Conservation (phyloP, 2,113 vertebrate genomes). For the Rhinoderma darwinii region DNA sequence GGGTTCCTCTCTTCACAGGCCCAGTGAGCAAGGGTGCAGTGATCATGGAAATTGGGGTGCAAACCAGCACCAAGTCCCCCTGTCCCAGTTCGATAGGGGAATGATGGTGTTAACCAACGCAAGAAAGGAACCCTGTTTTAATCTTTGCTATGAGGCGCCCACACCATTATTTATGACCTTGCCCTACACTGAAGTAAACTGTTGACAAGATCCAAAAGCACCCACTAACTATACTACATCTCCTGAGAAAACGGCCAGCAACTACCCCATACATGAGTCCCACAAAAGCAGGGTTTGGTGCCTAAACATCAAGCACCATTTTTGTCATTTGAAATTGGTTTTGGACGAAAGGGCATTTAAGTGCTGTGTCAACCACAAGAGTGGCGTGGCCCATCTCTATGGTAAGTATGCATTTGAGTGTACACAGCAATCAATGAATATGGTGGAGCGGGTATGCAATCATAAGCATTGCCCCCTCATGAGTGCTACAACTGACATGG, state of each 20-base stretch:
- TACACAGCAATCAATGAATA: not conserved
- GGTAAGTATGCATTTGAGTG: not conserved
- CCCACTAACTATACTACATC: not conserved
- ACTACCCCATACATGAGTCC: not conserved
- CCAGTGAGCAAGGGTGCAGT: too few relatives aligned
- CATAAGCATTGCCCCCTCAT: not conserved
- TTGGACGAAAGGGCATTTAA: too few relatives aligned
- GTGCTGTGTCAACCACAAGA: too few relatives aligned
- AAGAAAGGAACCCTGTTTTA: not conserved
- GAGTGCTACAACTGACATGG: too few relatives aligned
- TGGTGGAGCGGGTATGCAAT: not conserved
- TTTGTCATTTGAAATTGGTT: too few relatives aligned
- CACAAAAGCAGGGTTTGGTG: not conserved
- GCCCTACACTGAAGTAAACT: not conserved
- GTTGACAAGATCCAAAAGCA: not conserved
- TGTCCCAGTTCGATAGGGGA: too few relatives aligned
- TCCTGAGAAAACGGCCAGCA: not conserved
- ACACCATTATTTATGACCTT: not conserved
- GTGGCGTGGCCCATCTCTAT: too few relatives aligned
- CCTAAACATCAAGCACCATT: not conserved
- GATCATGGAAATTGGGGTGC: too few relatives aligned
- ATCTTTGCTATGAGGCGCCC: not conserved
- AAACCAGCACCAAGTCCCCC: too few relatives aligned
- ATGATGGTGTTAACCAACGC: too few relatives aligned
- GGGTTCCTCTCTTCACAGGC: too few relatives aligned